Conservation (phyloP, 2,113 vertebrate species). For the Dipodomys stephensi region DNA sequence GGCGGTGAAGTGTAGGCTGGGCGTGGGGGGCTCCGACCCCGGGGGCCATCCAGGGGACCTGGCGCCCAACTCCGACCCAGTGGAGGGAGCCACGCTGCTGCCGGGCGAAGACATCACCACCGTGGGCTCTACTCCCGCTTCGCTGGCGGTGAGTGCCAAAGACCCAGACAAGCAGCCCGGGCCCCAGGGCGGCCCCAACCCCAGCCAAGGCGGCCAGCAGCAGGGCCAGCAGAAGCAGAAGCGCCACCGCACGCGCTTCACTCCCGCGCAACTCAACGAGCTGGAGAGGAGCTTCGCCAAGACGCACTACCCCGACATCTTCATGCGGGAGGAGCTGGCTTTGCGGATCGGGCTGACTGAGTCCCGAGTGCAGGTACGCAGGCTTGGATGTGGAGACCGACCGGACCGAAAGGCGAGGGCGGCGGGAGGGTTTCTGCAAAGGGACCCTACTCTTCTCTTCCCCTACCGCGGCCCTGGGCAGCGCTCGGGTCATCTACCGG, state of each 20-base stretch:
- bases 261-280: constrained; percentile 97
- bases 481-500: too few species aligned
- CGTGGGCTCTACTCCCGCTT: constrained; percentile 94
- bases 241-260: constrained; percentile 97
- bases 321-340: constrained; percentile 97
- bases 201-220: constrained; percentile 90
- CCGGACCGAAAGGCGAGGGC: not conserved
- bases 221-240: constrained; percentile 96
- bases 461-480: too few species aligned
- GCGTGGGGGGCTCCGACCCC: constrained; percentile 93
- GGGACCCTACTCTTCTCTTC: too few species aligned
- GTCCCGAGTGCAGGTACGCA: constrained; percentile 95
- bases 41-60: constrained; percentile 96
- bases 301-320: constrained; percentile 98
- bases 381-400: not conserved
- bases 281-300: constrained; percentile 98
- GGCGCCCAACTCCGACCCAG: constrained; percentile 93
- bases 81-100: constrained; percentile 95
- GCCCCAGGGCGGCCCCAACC: constrained; percentile 87
- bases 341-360: constrained; percentile 96
- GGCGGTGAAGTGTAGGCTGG: constrained; percentile 95
- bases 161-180: constrained; percentile 95
- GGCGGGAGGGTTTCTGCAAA: too few species aligned
- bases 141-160: constrained; percentile 93
- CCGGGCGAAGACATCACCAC: constrained; percentile 96